phyloP scores from a whole-genome alignment of 2,888 invertebrate species.

The Phrixothrix hirtus region DNA sequence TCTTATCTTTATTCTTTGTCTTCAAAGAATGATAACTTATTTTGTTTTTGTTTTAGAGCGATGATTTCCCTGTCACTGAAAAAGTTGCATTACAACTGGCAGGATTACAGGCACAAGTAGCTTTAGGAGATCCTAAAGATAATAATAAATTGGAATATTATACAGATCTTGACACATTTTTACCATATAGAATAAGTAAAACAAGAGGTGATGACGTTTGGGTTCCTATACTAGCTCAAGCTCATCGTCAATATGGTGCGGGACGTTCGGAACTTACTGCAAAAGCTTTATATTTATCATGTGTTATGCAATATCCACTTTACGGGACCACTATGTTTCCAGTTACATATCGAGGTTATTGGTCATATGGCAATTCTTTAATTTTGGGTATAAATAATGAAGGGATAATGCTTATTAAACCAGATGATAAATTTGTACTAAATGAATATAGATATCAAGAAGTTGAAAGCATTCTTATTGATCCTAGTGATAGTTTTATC shows the following conservation, averaged over 20 bases:
- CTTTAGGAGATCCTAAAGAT: conserved; percentile 83
- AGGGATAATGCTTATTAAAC: conserved; percentile 87
- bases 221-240: conserved; percentile 85
- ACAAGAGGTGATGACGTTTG: conserved; percentile 81
- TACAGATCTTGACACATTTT: conserved; percentile 86
- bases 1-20: too few relatives aligned
- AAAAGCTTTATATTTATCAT: conserved; percentile 90
- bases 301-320: conserved; percentile 95
- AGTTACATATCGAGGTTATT: conserved; percentile 91
- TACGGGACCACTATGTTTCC: conserved; percentile 61
- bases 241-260: conserved; percentile 89
- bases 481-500: conserved; percentile 90
- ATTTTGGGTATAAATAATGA: conserved; percentile 88
- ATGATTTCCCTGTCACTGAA: conserved; percentile 93
- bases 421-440: conserved; percentile 88
- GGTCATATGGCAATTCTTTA: conserved; percentile 79
- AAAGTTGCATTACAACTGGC: conserved; percentile 93
- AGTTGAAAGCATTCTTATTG: conserved; percentile 87
- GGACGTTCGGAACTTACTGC: conserved; percentile 89
- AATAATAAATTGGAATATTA: conserved; percentile 83
- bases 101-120: conserved; percentile 91
- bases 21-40: too few relatives aligned
- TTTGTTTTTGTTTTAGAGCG: conserved; percentile 69
- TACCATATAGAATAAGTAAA: conserved; percentile 81
- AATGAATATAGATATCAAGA: conserved; percentile 90